Evolutionary conservation across 53 echinoderm and acorn worm genomes (phyloP).

Genomic region (Astropecten irregularis): DNA sequence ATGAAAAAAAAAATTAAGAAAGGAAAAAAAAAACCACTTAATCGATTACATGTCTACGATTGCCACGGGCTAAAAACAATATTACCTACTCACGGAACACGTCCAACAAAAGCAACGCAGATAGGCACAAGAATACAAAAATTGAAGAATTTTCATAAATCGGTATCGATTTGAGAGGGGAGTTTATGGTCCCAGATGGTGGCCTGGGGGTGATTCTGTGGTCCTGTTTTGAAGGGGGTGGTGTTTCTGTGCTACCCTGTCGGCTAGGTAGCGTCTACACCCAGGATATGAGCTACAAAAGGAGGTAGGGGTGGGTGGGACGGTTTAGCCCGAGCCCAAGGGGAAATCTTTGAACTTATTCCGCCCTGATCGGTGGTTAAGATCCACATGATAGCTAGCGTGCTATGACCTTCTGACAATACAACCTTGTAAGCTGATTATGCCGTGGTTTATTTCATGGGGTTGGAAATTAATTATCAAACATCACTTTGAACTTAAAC

Average conservation of each 20-base stretch:
- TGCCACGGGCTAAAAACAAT: constrained; percentile 22
- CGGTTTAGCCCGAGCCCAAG: neutral
- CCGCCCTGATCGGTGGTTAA: neutral
- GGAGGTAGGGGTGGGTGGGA: too few relatives aligned
- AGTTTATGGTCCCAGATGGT: constrained; percentile 8
- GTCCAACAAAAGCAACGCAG: too few relatives aligned
- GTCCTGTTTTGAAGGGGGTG: constrained; percentile 11
- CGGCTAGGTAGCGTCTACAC: neutral
- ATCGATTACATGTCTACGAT: constrained; percentile 27
- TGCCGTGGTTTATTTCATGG: too few relatives aligned
- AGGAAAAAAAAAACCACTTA: constrained; percentile 33
- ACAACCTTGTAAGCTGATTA: too few relatives aligned
- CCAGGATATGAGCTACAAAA: constrained; percentile 8
- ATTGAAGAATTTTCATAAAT: neutral
- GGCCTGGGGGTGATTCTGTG: neutral
- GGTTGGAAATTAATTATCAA: too few relatives aligned
- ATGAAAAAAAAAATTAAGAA: too few relatives aligned
- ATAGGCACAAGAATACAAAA: too few relatives aligned
- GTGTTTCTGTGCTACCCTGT: neutral
- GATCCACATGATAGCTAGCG: too few relatives aligned
- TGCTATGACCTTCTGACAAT: too few relatives aligned
- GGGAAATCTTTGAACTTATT: constrained; percentile 9
- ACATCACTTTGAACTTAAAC: too few relatives aligned
- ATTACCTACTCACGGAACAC: neutral
- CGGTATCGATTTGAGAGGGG: neutral